A percentile compares a stretch with the other conserved stretches of the same genome.
phyloP scores from a whole-genome alignment of 1,140 invertebrate species.

The Drosophila kepulauana region DNA sequence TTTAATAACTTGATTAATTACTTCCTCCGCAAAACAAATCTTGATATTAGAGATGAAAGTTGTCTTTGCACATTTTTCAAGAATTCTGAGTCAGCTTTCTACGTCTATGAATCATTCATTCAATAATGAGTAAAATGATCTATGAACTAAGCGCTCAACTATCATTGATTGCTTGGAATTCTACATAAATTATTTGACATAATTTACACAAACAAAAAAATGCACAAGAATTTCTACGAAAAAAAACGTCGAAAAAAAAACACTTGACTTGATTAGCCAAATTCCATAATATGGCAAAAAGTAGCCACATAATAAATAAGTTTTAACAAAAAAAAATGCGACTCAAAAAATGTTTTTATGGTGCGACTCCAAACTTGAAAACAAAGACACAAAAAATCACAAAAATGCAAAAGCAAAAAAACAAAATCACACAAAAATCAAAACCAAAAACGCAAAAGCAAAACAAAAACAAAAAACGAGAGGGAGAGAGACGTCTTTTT shows the following conservation, averaged over 20 bases:
- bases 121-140: not conserved
- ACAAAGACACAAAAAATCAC: conserved; percentile 36
- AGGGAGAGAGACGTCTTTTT: conserved; percentile 26
- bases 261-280: conserved; percentile 71
- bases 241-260: conserved; percentile 7
- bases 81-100: conserved; percentile 29
- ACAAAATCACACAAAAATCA: conserved; percentile 4
- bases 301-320: conserved; percentile 57
- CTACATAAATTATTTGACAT: not conserved
- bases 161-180: conserved; percentile 6
- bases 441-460: conserved; percentile 6
- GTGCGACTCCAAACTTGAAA: conserved; percentile 64
- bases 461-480: conserved; percentile 3
- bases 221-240: conserved; percentile 3
- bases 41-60: conserved; percentile 3
- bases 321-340: conserved; percentile 40
- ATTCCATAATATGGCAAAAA: conserved; percentile 51
- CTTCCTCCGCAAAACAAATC: conserved; percentile 28
- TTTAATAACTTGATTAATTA: conserved; percentile 29
- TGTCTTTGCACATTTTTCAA: not conserved
- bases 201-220: not conserved
- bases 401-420: conserved; percentile 14
- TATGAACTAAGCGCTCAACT: not conserved
- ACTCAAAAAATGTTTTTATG: conserved; percentile 74
- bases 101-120: not conserved